These are phyloP conservation scores for Urechis unicinctus DNA, from an alignment of 2,888 invertebrate genomes.

Conservation along the genomic window DNA sequence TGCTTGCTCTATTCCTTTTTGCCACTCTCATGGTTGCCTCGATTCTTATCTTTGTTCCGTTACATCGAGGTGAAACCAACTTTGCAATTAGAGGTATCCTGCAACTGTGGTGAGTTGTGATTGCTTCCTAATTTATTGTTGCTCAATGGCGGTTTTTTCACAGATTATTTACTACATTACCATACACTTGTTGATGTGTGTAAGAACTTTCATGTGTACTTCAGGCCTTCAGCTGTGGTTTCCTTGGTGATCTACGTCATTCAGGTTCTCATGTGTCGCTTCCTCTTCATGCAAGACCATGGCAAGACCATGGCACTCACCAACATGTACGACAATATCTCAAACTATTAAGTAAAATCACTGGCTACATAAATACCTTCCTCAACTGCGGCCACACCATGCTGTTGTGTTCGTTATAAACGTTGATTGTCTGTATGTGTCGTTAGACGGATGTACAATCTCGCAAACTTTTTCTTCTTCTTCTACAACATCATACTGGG, in stretches of 20 bases:
- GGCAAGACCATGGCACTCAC: slow-evolving; percentile 17
- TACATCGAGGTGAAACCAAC: slow-evolving; percentile 9
- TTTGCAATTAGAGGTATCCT: neutral
- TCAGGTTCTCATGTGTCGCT: slow-evolving; percentile 12
- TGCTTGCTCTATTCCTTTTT: slow-evolving; percentile 9
- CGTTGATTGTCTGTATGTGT: neutral
- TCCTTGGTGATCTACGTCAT: slow-evolving; percentile 8
- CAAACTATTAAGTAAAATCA: neutral
- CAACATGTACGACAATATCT: slow-evolving; percentile 16
- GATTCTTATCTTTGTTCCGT: slow-evolving; percentile 17
- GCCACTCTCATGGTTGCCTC: slow-evolving; percentile 7
- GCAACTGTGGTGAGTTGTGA: neutral
- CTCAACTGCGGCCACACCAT: too few relatives aligned
- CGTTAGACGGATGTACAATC: slow-evolving; percentile 27
- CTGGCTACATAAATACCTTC: too few relatives aligned
- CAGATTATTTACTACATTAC: slow-evolving; percentile 6
- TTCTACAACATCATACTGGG: slow-evolving; percentile 31
- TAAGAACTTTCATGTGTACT: too few relatives aligned
- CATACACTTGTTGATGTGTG: too few relatives aligned
- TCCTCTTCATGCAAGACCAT: slow-evolving; percentile 13
- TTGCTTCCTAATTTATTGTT: too few relatives aligned
- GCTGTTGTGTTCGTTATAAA: too few relatives aligned
- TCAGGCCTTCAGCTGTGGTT: slow-evolving; percentile 18
- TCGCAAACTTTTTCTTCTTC: slow-evolving; percentile 25
- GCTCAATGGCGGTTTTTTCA: too few relatives aligned